Conservation (phyloP, 2,888 invertebrate species). For the Cantharis lateralis region DNA sequence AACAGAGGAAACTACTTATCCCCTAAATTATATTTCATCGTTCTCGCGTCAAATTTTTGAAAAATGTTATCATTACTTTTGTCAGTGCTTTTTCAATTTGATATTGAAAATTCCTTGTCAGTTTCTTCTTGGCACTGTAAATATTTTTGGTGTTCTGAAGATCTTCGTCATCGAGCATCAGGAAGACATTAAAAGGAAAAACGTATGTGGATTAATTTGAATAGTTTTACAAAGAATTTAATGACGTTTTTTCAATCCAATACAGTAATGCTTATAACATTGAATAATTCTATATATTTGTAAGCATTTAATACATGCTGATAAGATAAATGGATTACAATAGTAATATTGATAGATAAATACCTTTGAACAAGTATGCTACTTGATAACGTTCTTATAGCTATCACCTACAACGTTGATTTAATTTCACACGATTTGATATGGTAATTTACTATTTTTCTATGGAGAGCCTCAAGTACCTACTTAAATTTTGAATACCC, state of each 20-base stretch:
- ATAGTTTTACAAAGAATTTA: background rate
- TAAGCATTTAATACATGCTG: background rate
- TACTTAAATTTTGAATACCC: background rate
- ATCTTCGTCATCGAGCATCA: background rate
- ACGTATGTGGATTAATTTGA: background rate
- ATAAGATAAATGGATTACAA: conserved; percentile 2
- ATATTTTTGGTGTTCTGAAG: background rate
- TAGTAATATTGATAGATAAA: background rate
- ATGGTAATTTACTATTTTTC: background rate
- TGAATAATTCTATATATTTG: background rate
- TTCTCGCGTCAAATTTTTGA: too few relatives aligned
- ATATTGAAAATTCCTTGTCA: too few relatives aligned
- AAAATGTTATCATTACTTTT: too few relatives aligned
- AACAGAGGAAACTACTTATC: too few relatives aligned
- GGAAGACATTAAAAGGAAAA: too few relatives aligned
- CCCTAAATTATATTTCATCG: too few relatives aligned
- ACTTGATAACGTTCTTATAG: background rate
- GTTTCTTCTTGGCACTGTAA: too few relatives aligned
- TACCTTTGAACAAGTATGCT: background rate
- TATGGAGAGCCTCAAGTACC: background rate
- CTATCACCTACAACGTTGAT: background rate
- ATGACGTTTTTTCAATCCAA: background rate
- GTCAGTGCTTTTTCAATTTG: too few relatives aligned
- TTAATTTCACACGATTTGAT: background rate
- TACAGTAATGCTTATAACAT: background rate